phyloP scores from a whole-genome alignment of 2,888 invertebrate species.

The Chymomyza fuscimana region DNA sequence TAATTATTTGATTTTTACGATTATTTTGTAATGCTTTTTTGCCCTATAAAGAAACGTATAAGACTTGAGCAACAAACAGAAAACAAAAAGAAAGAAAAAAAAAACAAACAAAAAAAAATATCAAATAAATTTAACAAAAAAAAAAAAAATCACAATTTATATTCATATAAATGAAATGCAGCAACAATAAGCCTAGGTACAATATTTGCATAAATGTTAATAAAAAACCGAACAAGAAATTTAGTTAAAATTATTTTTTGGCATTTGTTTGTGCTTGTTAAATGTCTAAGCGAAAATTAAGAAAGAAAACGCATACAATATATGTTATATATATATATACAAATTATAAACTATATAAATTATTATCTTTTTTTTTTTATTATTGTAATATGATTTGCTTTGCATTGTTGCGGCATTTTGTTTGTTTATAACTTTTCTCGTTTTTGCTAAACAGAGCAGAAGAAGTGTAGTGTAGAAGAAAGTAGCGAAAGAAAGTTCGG shows the following conservation, averaged over 20 bases:
- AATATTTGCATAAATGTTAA: neutral
- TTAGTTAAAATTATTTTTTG: conserved; percentile 61
- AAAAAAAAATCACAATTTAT: conserved; percentile 19
- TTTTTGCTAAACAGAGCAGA: neutral
- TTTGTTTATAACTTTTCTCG: neutral
- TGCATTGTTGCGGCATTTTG: neutral
- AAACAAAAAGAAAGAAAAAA: conserved; percentile 18
- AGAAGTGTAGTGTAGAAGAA: neutral
- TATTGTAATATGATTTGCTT: neutral
- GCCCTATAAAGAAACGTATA: conserved; percentile 78
- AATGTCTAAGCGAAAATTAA: conserved; percentile 25
- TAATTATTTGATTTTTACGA: conserved; percentile 51
- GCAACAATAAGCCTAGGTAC: conserved; percentile 20
- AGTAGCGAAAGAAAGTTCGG: no score
- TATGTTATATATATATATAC: conserved; percentile 3
- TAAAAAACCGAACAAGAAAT: conserved; percentile 30
- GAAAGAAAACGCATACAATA: neutral
- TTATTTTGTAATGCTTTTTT: conserved; percentile 70
- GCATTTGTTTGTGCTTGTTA: conserved; percentile 42
- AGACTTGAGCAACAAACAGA: conserved; percentile 73
- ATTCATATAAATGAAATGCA: conserved; percentile 29
- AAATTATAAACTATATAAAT: neutral
- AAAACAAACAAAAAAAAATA: conserved; percentile 22
- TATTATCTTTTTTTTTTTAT: conserved; percentile 1
- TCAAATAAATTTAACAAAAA: conserved; percentile 3